Evolutionary conservation across 2,113 vertebrate species (phyloP).

Genomic region (Ictalurus furcatus): DNA sequence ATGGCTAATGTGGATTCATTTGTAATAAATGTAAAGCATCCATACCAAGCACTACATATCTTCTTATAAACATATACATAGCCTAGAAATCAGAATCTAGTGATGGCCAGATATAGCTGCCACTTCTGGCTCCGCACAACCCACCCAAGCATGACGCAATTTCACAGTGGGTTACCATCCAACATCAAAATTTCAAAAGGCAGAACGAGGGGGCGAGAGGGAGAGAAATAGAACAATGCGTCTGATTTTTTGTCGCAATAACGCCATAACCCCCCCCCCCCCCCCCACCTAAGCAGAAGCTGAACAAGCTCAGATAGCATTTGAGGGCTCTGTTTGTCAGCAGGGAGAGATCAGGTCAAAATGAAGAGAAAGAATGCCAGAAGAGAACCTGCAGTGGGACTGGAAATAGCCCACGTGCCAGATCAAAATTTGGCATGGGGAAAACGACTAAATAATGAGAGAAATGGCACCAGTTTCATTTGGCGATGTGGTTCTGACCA

Average conservation of each 20-base stretch:
- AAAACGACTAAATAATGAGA: neutral
- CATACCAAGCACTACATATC: neutral
- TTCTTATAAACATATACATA: slow-evolving; percentile 16
- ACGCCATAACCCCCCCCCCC: neutral
- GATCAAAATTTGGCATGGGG: neutral
- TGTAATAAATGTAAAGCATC: neutral
- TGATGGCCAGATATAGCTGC: slow-evolving; percentile 26
- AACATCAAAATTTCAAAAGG: slow-evolving; percentile 44
- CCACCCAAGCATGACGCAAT: slow-evolving; percentile 45
- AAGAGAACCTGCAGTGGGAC: neutral
- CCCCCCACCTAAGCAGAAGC: neutral
- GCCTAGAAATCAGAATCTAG: slow-evolving; percentile 12
- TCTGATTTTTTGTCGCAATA: slow-evolving; percentile 36
- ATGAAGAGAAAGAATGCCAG: neutral
- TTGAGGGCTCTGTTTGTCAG: slow-evolving; percentile 21
- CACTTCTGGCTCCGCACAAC: slow-evolving; percentile 28
- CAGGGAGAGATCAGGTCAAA: slow-evolving; percentile 16
- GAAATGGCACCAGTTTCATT: neutral
- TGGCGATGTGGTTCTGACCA: neutral
- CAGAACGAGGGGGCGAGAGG: slow-evolving; percentile 12
- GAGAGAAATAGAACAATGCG: slow-evolving; percentile 43
- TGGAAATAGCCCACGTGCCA: neutral
- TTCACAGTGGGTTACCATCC: slow-evolving; percentile 42
- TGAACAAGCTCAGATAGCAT: slow-evolving; percentile 21
- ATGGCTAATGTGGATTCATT: neutral